Evolutionary conservation across 2,888 invertebrate species (phyloP).

Genomic region (Acanthococcus lagerstroemiae): DNA sequence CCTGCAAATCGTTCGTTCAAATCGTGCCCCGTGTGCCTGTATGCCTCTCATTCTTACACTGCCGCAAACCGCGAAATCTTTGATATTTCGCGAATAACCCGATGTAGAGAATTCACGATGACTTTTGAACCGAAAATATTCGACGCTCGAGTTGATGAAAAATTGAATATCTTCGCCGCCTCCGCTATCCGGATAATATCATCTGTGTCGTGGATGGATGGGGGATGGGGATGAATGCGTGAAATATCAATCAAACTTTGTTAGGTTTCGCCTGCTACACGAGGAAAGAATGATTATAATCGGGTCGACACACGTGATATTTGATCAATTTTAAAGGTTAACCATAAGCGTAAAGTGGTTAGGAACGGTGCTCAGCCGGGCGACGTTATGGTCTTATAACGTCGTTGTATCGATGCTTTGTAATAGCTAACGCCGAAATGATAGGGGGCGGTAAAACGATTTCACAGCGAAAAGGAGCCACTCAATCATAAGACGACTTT

Average conservation of each 20-base stretch:
- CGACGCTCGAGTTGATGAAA: no score
- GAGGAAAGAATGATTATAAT: constrained; percentile 5
- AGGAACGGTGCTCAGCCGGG: constrained; percentile 1
- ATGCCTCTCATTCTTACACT: no score
- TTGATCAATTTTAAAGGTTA: constrained; percentile 28
- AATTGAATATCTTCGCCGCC: no score
- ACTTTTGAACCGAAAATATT: no score
- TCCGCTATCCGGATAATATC: no score
- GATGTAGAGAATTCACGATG: no score
- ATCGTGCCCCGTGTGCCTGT: no score
- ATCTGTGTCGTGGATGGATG: no score
- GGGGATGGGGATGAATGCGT: constrained; percentile 1
- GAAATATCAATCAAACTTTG: constrained; percentile 24
- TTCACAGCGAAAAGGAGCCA: constrained; percentile 16
- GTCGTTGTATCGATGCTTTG: constrained; percentile 13
- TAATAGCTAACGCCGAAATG: constrained; percentile 19
- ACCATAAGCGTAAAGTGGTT: constrained; percentile 25
- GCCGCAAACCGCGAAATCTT: no score
- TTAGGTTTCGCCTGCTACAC: constrained; percentile 10
- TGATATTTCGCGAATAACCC: no score
- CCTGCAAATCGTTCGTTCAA: no score
- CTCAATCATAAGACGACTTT: constrained; percentile 24
- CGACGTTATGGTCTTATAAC: constrained; percentile 13
- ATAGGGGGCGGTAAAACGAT: constrained; percentile 27
- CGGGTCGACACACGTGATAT: constrained; percentile 29